These are phyloP conservation scores for Lanistes nyassanus DNA, from an alignment of 1,140 invertebrate species.

Conservation along the genomic window DNA sequence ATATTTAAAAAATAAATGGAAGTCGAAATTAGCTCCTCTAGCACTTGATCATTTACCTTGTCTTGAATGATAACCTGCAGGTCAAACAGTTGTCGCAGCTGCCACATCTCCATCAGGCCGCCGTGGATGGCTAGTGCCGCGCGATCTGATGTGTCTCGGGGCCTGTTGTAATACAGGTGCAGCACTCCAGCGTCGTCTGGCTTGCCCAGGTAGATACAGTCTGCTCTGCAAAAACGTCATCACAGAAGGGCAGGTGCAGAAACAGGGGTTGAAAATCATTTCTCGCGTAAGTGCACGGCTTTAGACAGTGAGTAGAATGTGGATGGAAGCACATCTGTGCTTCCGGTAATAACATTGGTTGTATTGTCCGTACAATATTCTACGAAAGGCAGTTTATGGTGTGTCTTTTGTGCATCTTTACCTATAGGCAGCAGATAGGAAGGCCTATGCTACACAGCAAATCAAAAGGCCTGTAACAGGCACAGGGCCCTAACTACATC, in stretches of 20 bases:
- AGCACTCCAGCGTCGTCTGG: neutral
- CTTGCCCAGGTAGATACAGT: conserved; percentile 11
- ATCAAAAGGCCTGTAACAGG: too few relatives aligned
- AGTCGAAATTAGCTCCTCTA: neutral
- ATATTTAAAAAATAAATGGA: neutral
- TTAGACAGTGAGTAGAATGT: neutral
- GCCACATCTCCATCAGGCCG: neutral
- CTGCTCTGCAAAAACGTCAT: neutral
- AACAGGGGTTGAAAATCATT: neutral
- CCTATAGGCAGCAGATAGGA: too few relatives aligned
- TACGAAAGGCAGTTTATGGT: too few relatives aligned
- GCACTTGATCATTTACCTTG: neutral
- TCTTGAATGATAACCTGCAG: conserved; percentile 11
- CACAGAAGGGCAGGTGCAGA: neutral
- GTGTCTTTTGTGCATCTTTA: too few relatives aligned
- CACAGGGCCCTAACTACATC: too few relatives aligned
- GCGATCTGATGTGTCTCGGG: conserved; percentile 2
- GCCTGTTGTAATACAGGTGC: neutral
- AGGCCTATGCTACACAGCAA: too few relatives aligned
- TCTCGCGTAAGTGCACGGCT: neutral
- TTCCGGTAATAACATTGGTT: too few relatives aligned
- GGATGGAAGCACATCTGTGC: too few relatives aligned
- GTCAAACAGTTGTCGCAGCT: neutral
- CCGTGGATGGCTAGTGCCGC: neutral
- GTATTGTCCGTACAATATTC: too few relatives aligned